phyloP scores from a whole-genome alignment of 2,113 vertebrate species.

The Ceyx margarethae region DNA sequence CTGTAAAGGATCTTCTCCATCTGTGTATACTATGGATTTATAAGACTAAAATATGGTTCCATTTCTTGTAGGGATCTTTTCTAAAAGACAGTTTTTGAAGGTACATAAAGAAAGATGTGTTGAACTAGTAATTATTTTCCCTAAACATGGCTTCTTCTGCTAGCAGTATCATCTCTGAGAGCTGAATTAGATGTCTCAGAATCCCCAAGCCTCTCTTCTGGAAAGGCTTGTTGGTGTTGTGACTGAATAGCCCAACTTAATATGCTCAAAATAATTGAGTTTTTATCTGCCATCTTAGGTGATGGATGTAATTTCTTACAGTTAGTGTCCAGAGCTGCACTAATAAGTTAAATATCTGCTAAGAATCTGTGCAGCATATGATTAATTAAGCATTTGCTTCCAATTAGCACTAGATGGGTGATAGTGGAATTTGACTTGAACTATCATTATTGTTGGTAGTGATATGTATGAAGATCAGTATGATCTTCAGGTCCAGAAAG shows the following conservation, averaged over 20 bases:
- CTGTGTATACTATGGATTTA: background rate
- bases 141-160: background rate
- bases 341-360: background rate
- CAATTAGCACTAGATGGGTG: background rate
- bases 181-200: background rate
- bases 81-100: background rate
- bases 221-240: background rate
- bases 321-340: background rate
- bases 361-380: background rate
- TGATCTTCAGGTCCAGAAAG: background rate
- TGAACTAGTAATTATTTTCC: background rate
- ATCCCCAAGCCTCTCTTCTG: background rate
- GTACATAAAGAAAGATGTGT: background rate
- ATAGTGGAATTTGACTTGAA: background rate
- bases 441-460: background rate
- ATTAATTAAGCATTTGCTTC: background rate
- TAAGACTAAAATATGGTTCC: fast-evolving
- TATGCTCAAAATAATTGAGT: background rate
- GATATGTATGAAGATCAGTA: background rate
- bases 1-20: background rate
- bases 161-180: background rate
- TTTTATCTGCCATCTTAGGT: background rate
- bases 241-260: background rate
- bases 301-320: background rate
- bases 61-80: background rate